Evolutionary conservation across 2,888 invertebrate species (phyloP).

Genomic region (Protonemura montana): DNA sequence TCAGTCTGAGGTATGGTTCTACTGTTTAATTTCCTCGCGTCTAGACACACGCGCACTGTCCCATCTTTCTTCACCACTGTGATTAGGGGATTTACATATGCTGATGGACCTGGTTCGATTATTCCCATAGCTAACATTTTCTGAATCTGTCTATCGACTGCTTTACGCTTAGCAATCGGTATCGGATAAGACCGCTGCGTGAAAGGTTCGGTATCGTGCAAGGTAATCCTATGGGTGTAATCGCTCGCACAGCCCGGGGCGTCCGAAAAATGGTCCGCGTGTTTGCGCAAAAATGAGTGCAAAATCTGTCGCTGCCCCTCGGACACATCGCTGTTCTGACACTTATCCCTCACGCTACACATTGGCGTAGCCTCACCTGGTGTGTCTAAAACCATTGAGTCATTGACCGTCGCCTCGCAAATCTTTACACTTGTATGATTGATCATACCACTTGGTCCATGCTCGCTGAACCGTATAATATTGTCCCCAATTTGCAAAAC

Average conservation of each 20-base stretch:
- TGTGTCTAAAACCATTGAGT: not conserved
- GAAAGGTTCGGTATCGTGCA: too few species aligned
- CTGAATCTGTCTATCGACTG: too few species aligned
- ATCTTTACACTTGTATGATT: not conserved
- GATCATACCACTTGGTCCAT: not conserved
- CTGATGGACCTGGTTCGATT: too few species aligned
- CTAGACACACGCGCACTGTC: slow-evolving; percentile 17
- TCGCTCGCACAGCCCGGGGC: too few species aligned
- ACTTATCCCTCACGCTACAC: not conserved
- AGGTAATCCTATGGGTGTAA: too few species aligned
- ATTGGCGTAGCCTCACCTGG: not conserved
- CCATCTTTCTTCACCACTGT: slow-evolving; percentile 22
- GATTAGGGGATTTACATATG: not conserved
- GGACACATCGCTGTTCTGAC: not conserved
- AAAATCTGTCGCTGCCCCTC: not conserved
- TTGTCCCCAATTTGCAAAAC: not conserved
- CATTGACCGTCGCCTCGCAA: not conserved
- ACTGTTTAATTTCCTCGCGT: slow-evolving; percentile 24
- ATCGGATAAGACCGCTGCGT: too few species aligned
- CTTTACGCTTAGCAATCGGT: too few species aligned
- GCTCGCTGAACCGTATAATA: not conserved
- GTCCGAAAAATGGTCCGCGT: too few species aligned
- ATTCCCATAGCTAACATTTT: too few species aligned
- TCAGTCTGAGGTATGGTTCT: slow-evolving; percentile 17
- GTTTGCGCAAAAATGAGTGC: too few species aligned